phyloP scores from a whole-genome alignment of 2,888 invertebrate species.

The Eretmocerus hayati region DNA sequence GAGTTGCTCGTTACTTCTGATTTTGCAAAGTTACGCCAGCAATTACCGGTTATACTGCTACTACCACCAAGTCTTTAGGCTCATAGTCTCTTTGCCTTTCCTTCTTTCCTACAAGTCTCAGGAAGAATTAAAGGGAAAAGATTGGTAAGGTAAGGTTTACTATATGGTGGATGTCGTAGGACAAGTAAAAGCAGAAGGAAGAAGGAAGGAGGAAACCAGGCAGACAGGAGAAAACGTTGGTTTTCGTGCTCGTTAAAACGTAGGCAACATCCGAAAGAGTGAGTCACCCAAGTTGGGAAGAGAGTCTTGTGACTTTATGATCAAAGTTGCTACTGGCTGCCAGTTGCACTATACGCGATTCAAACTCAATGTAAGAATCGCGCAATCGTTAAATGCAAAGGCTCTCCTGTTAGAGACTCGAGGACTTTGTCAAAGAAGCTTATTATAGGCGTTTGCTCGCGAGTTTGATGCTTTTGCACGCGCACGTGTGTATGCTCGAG shows the following conservation, averaged over 20 bases:
- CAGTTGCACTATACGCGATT: slow-evolving; percentile 7
- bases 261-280: not conserved
- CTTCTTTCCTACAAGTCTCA: not conserved
- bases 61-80: no score
- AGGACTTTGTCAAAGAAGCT: slow-evolving; percentile 21
- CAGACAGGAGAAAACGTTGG: no score
- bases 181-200: not conserved
- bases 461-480: no score
- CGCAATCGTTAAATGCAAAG: slow-evolving; percentile 21
- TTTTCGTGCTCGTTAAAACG: slow-evolving; percentile 24
- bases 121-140: slow-evolving; percentile 5
- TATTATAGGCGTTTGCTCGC: slow-evolving; percentile 29
- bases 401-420: no score
- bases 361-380: no score
- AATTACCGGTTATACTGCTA: slow-evolving; percentile 22
- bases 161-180: no score
- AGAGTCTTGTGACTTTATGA: slow-evolving; percentile 20
- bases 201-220: not conserved
- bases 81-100: not conserved
- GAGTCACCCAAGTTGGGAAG: not conserved
- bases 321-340: slow-evolving; percentile 18
- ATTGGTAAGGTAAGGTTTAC: no score
- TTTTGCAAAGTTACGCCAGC: slow-evolving; percentile 25
- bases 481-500: no score
- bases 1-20: slow-evolving; percentile 26